phyloP scores from a whole-genome alignment of 2,113 vertebrate species.

The Plectropomus leopardus region DNA sequence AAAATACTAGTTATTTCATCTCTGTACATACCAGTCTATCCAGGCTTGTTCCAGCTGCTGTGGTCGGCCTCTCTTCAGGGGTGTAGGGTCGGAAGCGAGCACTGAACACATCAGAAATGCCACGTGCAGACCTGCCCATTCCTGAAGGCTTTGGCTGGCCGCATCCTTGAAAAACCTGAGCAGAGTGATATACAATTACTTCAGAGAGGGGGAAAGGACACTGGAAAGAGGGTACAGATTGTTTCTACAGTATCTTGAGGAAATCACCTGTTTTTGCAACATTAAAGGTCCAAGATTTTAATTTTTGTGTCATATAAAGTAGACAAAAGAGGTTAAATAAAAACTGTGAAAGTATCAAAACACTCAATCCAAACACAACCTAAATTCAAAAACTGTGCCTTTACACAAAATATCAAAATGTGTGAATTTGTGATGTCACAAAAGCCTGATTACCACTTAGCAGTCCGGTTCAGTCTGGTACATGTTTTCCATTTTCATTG shows the following conservation, averaged over 20 bases:
- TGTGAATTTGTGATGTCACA: no score
- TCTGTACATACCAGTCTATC: slow-evolving; percentile 91
- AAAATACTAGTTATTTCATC: neutral
- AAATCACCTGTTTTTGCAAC: neutral
- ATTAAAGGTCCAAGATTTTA: no score
- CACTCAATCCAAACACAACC: no score
- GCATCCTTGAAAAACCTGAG: slow-evolving; percentile 96
- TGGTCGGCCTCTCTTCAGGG: slow-evolving; percentile 92
- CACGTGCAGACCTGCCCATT: slow-evolving; percentile 89
- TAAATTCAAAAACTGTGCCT: no score
- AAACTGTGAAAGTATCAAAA: no score
- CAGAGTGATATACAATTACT: slow-evolving; percentile 14
- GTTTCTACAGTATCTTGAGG: neutral
- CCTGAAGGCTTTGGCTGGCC: slow-evolving; percentile 93
- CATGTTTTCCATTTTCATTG: no score
- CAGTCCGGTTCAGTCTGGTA: no score
- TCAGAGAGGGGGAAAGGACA: neutral
- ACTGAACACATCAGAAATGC: slow-evolving; percentile 91
- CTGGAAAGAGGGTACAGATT: slow-evolving; percentile 4
- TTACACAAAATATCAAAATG: no score
- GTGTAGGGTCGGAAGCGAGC: slow-evolving; percentile 90
- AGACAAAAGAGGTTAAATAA: no score
- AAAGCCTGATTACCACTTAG: no score
- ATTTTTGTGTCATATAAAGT: no score
- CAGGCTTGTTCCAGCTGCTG: slow-evolving; percentile 92